These are phyloP conservation scores for Melanostigma gelatinosum DNA, from an alignment of 2,113 vertebrate species.

Conservation along the genomic window DNA sequence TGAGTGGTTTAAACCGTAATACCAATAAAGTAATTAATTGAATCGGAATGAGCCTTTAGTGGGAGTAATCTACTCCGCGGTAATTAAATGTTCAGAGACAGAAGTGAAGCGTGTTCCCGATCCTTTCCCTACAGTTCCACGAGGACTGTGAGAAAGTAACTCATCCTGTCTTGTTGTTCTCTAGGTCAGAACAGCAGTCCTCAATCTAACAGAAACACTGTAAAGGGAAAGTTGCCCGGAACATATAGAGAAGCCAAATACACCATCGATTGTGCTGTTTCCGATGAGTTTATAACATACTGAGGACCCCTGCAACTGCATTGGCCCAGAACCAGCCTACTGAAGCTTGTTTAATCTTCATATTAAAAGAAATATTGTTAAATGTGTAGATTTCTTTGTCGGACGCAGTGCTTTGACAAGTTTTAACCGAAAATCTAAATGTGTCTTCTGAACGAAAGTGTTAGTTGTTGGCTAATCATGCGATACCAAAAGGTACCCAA, in stretches of 20 bases:
- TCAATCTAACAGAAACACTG: not conserved
- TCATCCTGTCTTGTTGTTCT: not conserved
- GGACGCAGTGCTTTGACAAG: not conserved
- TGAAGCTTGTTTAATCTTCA: not conserved
- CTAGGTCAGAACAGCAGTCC: not conserved
- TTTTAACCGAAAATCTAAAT: not conserved
- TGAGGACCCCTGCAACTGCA: too few species aligned
- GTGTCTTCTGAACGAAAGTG: not conserved
- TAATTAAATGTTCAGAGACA: not conserved
- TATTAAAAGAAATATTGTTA: not conserved
- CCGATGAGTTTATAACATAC: not conserved
- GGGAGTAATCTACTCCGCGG: not conserved
- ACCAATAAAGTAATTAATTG: conserved; percentile 8
- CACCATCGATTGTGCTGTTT: conserved; percentile 1
- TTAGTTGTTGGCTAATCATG: not conserved
- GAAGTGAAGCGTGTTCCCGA: not conserved
- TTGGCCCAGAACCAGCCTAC: not conserved
- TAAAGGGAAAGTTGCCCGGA: not conserved
- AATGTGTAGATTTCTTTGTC: not conserved
- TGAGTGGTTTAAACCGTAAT: conserved; percentile 1
- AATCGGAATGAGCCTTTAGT: not conserved
- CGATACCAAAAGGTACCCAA: too few species aligned
- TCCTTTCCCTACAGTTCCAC: not conserved
- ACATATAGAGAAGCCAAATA: not conserved
- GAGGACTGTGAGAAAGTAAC: not conserved